Conservation (phyloP, 2,888 invertebrate species). For the Cephus pygmeus region DNA sequence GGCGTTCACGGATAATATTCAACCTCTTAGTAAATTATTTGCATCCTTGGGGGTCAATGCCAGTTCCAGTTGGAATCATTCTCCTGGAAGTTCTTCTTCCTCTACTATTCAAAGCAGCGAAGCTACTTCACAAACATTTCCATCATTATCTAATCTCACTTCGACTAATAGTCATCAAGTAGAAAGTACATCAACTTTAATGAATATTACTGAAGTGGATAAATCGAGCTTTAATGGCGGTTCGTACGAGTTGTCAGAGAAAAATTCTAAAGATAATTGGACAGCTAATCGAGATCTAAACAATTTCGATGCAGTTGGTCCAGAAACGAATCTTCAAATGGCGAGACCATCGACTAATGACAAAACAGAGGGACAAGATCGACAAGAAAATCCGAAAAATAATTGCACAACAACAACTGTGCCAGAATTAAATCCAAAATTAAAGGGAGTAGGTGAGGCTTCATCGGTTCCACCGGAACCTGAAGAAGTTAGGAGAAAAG, state of each 20-base stretch:
- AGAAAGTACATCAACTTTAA: neutral
- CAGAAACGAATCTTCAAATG: neutral
- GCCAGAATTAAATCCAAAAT: constrained; percentile 21
- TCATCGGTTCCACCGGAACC: constrained; percentile 19
- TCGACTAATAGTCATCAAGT: neutral
- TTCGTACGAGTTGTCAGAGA: neutral
- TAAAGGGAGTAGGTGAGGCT: constrained; percentile 18
- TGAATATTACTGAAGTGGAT: neutral
- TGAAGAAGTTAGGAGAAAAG: neutral
- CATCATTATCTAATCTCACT: neutral
- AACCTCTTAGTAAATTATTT: neutral
- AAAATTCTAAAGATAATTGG: neutral
- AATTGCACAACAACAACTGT: constrained; percentile 9
- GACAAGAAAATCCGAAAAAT: neutral
- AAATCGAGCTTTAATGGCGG: neutral
- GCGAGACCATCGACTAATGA: neutral
- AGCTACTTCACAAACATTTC: neutral
- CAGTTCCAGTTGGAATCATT: neutral
- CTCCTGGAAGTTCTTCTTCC: neutral
- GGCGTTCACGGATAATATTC: neutral
- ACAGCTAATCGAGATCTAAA: neutral
- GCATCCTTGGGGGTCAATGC: neutral
- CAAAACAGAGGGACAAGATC: neutral
- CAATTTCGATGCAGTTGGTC: neutral
- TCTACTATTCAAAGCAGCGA: neutral